Evolutionary conservation across 1,140 invertebrate genomes (phyloP), one percentile per base, ranked within the genome.

Genomic region (Tenebrio molitor): DNA sequence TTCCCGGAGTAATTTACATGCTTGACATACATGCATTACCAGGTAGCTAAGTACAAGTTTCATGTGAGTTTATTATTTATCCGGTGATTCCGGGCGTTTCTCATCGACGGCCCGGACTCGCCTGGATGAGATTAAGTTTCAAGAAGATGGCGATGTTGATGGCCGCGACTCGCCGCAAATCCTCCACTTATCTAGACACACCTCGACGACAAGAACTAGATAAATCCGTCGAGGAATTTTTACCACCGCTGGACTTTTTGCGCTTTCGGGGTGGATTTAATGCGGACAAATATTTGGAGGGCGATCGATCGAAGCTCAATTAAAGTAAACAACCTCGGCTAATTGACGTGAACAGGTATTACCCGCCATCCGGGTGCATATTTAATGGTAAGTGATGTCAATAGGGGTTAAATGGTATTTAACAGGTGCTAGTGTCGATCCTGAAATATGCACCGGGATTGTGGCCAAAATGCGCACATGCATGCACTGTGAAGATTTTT

Each of bases 321-420:
- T 78, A 78, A 78, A 78, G 72, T 75, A 76, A 78, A 78, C 74
- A 77, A 74, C 76, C 73, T 68, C 66, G 70, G 76, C 76, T 78
- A 78, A 78, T 78, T 77, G 76, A 77, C 74, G 77, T 73, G 72
- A 76, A 76, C 76, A 76, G 74, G 77, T 76, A 79, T 79, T 79
- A 74, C 66, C 69, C 72, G 62, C 62, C 36, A 73, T 71, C 50
- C 44, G 71, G 74, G 76, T 79, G 77, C 77, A 79, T 79, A 79
- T 79, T 79, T 79, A 79, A 79, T 76, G 76, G 73, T 77, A 79
- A 79, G 74, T 75, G 77, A 79, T 77, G 76, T 74, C 76, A 77
- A 77, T 77, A 71, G 39, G 76, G 76, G 76, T 77, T 79, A 79
- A 79, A 68, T 77, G 74, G 64, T 74, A 72, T 79, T 79, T 79